These are phyloP conservation scores for Cebidichthys violaceus DNA, from an alignment of 2,113 vertebrate species.

Conservation along the genomic window DNA sequence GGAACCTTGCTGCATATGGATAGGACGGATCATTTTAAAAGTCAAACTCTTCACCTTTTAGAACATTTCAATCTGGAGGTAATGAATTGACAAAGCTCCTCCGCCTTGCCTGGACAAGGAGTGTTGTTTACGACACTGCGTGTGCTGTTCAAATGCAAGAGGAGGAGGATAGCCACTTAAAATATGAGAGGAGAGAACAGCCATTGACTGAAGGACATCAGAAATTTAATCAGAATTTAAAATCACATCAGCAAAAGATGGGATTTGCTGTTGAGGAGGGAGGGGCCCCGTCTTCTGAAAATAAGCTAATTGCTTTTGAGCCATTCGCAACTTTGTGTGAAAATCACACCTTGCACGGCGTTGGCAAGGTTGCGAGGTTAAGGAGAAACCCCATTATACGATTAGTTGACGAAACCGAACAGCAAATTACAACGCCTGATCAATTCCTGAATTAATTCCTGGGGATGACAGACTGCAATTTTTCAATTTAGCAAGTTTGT, in stretches of 20 bases:
- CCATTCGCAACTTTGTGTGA: conserved; percentile 62
- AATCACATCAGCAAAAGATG: conserved; percentile 81
- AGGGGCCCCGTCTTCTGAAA: conserved; percentile 58
- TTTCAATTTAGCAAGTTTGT: conserved; percentile 48
- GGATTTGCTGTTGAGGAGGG: conserved; percentile 57
- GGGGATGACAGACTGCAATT: conserved; percentile 19
- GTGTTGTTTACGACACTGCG: conserved; percentile 31
- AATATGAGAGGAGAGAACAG: conserved; percentile 48
- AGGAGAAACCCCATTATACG: conserved; percentile 73
- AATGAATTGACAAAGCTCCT: conserved; percentile 38
- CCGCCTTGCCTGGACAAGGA: conserved; percentile 8
- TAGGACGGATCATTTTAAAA: conserved; percentile 45
- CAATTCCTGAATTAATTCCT: conserved; percentile 68
- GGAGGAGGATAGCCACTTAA: conserved; percentile 50
- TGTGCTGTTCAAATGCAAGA: conserved; percentile 43
- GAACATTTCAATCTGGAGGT: conserved; percentile 40
- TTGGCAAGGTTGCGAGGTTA: conserved; percentile 69
- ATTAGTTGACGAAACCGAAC: conserved; percentile 67
- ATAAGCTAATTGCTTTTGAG: conserved; percentile 77
- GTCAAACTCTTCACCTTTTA: conserved; percentile 37
- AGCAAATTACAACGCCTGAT: conserved; percentile 62
- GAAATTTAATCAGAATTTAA: conserved; percentile 83
- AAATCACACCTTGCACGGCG: conserved; percentile 39
- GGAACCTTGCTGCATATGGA: conserved; percentile 38
- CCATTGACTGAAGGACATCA: conserved; percentile 76